phyloP scores from a whole-genome alignment of 2,797 vertebrate species.

The Anguilla obscura region DNA sequence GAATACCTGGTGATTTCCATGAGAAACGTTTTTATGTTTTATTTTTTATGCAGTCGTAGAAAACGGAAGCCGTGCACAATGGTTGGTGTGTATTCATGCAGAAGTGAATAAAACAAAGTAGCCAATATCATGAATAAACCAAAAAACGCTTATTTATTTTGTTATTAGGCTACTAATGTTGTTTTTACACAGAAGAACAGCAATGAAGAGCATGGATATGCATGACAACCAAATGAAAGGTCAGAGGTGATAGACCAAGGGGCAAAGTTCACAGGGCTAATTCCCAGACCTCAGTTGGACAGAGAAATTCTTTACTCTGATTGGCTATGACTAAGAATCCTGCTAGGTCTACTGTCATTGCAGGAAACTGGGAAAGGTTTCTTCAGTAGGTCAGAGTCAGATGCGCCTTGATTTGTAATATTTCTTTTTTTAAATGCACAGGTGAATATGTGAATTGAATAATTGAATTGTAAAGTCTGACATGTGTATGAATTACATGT shows the following conservation, averaged over 20 bases:
- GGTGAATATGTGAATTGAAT: neutral
- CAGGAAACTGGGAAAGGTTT: constrained; percentile 10
- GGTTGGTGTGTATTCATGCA: neutral
- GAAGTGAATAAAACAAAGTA: neutral
- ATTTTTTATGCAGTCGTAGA: neutral
- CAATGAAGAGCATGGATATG: constrained; percentile 69
- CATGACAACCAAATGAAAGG: constrained; percentile 73
- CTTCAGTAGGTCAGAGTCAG: neutral
- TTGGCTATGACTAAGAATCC: constrained; percentile 38
- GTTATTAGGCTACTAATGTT: neutral
- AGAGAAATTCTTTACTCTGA: neutral
- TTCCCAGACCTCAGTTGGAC: constrained; percentile 69
- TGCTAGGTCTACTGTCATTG: constrained; percentile 52
- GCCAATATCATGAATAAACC: neutral
- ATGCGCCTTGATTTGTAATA: too few species aligned
- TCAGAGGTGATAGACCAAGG: constrained; percentile 73
- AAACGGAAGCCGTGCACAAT: neutral
- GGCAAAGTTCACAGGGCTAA: constrained; percentile 70
- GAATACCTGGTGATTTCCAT: neutral
- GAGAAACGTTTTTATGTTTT: neutral
- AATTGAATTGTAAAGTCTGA: neutral
- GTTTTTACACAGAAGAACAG: constrained; percentile 39
- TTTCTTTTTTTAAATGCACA: neutral
- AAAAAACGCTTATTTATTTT: neutral
- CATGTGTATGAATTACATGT: neutral